Conservation (phyloP, 2,797 vertebrate genomes). For the Microcaecilia unicolor region DNA sequence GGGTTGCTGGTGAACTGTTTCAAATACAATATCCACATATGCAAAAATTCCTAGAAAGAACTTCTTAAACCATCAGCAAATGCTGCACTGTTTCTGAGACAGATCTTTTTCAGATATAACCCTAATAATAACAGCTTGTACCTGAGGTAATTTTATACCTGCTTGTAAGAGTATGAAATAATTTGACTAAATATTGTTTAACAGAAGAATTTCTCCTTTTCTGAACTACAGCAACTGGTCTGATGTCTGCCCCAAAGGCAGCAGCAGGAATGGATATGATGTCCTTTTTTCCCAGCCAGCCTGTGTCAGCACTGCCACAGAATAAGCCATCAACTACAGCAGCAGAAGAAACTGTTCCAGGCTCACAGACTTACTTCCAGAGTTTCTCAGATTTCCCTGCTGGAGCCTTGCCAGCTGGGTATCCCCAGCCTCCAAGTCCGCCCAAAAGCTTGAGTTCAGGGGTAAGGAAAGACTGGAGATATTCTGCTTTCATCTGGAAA, state of each 20-base stretch:
- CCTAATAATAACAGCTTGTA: too few relatives aligned
- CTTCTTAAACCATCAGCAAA: too few relatives aligned
- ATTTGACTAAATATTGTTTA: conserved; percentile 6
- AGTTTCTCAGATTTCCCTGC: conserved; percentile 49
- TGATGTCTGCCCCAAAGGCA: conserved; percentile 45
- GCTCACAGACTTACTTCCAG: conserved; percentile 58
- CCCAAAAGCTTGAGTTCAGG: conserved; percentile 37
- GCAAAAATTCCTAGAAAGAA: too few relatives aligned
- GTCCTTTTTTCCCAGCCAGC: conserved; percentile 67
- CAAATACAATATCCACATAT: too few relatives aligned
- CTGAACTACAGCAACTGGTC: conserved; percentile 50
- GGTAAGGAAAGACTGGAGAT: too few relatives aligned
- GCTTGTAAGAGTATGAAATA: too few relatives aligned
- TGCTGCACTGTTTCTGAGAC: too few relatives aligned
- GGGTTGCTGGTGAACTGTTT: too few relatives aligned
- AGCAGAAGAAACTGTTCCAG: conserved; percentile 39
- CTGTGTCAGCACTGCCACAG: conserved; percentile 43
- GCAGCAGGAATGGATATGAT: conserved; percentile 59
- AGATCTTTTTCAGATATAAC: too few relatives aligned
- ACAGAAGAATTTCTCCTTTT: conserved; percentile 22
- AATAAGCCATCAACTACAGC: conserved; percentile 53
- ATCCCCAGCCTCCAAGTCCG: conserved; percentile 41
- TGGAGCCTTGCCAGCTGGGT: conserved; percentile 37
- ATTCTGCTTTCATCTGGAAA: too few relatives aligned
- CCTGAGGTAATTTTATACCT: too few relatives aligned